Evolutionary conservation across 2,888 invertebrate genomes (phyloP).

Genomic region (Drosophila maculinotata): DNA sequence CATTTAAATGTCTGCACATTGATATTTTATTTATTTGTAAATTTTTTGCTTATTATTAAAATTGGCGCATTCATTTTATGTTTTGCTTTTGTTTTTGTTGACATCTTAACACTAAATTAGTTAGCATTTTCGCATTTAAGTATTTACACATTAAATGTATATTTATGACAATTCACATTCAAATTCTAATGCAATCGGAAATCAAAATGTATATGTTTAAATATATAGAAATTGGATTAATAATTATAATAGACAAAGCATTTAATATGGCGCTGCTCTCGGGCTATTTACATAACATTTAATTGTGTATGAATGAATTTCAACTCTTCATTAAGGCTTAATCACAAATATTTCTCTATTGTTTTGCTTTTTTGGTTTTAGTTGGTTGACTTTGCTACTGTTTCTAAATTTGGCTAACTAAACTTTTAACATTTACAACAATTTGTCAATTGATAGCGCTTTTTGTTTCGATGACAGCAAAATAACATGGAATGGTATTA

Average conservation of each 20-base stretch:
- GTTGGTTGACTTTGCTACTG: conserved; percentile 52
- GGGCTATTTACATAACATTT: conserved; percentile 56
- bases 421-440: conserved; percentile 53
- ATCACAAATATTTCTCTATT: conserved; percentile 77
- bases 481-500: conserved; percentile 76
- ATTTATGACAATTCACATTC: conserved; percentile 46
- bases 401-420: conserved; percentile 71
- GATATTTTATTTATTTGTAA: conserved; percentile 39
- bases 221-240: conserved; percentile 31
- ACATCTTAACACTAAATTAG: conserved; percentile 67
- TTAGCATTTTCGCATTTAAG: conserved; percentile 53
- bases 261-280: conserved; percentile 53
- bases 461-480: conserved; percentile 42
- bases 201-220: conserved; percentile 27
- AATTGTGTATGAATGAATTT: conserved; percentile 43
- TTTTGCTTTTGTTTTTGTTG: conserved; percentile 41
- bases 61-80: conserved; percentile 63
- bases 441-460: conserved; percentile 29
- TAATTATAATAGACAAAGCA: conserved; percentile 46
- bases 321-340: conserved; percentile 64
- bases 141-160: conserved; percentile 62
- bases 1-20: conserved; percentile 56
- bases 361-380: conserved; percentile 38
- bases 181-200: conserved; percentile 32
- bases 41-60: conserved; percentile 60